Evolutionary conservation across 64 coral and sea anemone species (phyloP), one percentile per base, ranked within the genome.

Genomic region (Stichodactyla helianthus): DNA sequence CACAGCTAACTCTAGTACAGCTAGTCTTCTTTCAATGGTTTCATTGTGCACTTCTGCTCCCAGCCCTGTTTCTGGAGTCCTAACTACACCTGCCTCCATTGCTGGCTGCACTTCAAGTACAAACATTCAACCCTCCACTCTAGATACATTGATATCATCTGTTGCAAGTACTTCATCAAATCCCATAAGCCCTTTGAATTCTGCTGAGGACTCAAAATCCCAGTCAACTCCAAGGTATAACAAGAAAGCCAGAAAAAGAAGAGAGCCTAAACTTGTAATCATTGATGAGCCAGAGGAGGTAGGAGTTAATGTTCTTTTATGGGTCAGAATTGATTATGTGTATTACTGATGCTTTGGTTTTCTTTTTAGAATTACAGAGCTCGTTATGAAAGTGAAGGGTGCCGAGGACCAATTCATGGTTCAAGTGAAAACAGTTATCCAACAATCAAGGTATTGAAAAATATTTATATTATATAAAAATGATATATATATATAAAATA

Each of bases 341-440:
- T 10, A 6, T 68, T 50, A 13, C 53, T 26, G 23, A 68, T 67
- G 60, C 89, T 7, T 53, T n/a, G 25, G 68, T 27, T 78, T 52
- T 52, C n/a, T 17, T 86, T 98, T 54, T 63, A 99, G 97, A 99
- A 99, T 77, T 99, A 99, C 63, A 83, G 97, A 82, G 97, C 97
- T 55, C 82, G 97, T 77, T 99, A 99, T 86, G 97, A 99, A 83
- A 99, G 97, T 99, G 97, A 99, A 95, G 97, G 97, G 1, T 99
- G 97, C 23, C 79, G 97, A 86, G 97, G 97, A 70, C 97, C 97
- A n/a, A 94, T 99, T 55, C 97, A 99, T 91, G 97, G 97, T 5
- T 86, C 88, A 10, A 89, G 89, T 79, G 97, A 99, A 3, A 92
- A 92, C 52, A 88, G 90, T 17, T 99, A 94, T 51, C 97, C 97